A percentile compares a stretch with the other conserved stretches of the same genome.
Conservation (phyloP, 2,113 vertebrate genomes). For the Nematolebias whitei region DNA sequence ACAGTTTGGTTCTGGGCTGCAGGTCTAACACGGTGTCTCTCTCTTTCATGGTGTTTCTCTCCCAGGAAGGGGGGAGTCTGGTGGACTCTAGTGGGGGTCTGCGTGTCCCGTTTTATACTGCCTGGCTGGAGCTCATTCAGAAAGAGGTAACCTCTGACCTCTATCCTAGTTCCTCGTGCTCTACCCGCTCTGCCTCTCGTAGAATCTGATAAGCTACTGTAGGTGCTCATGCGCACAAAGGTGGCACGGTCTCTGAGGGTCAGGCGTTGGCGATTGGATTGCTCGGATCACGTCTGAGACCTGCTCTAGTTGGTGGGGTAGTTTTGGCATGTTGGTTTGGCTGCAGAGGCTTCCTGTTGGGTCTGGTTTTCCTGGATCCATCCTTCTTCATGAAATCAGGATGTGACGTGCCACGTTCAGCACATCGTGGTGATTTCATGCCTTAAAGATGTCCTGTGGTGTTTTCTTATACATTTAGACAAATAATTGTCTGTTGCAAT, state of each 20-base stretch:
- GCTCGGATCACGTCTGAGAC: slow-evolving; percentile 14
- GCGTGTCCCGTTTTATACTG: slow-evolving; percentile 81
- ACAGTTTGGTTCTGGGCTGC: slow-evolving; percentile 37
- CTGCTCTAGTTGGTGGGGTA: slow-evolving; percentile 12
- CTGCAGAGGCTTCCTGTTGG: slow-evolving; percentile 1
- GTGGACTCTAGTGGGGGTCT: slow-evolving; percentile 82
- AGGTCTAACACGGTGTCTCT: slow-evolving; percentile 66
- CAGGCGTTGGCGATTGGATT: slow-evolving; percentile 10
- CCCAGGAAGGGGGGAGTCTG: slow-evolving; percentile 84
- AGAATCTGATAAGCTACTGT: slow-evolving; percentile 9
- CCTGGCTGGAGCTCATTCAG: slow-evolving; percentile 84
- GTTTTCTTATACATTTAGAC: neutral
- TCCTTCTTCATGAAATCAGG: slow-evolving; percentile 1
- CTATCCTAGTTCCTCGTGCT: slow-evolving; percentile 70
- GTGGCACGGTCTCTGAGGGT: neutral
- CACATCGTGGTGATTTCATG: neutral
- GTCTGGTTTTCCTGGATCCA: slow-evolving; percentile 7
- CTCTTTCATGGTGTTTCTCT: slow-evolving; percentile 75
- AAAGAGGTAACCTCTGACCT: slow-evolving; percentile 82
- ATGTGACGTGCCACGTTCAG: too few species aligned
- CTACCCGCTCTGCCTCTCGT: slow-evolving; percentile 40
- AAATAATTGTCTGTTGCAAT: neutral
- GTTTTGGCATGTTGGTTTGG: slow-evolving; percentile 26
- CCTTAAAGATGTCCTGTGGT: neutral
- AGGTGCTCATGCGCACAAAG: neutral